Conservation (phyloP, 2,797 vertebrate genomes). For the Carcharodon carcharias region DNA sequence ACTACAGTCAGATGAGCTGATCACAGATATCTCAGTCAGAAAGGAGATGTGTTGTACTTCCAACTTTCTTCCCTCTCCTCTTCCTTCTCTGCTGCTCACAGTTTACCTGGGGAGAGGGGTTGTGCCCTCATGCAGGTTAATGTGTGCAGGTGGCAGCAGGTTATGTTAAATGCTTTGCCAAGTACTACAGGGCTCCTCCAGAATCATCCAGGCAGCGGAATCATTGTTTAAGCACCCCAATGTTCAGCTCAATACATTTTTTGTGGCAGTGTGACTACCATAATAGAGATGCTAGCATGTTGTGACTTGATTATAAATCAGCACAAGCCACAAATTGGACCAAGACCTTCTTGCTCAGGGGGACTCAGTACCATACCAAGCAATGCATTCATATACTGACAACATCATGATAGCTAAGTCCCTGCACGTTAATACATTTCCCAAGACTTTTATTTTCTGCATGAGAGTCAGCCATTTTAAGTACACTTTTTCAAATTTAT, state of each 20-base stretch:
- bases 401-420: background rate
- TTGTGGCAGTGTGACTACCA: background rate
- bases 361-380: background rate
- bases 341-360: background rate
- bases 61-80: no score
- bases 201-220: background rate
- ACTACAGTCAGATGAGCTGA: no score
- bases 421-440: background rate
- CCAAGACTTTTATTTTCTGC: background rate
- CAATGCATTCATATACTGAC: background rate
- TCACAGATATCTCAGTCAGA: no score
- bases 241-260: background rate
- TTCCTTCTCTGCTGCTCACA: no score
- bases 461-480: background rate
- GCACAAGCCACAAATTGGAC: background rate
- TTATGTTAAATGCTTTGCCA: background rate
- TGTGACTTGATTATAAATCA: background rate
- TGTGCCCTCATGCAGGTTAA: no score
- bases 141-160: background rate
- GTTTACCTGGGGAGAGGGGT: no score
- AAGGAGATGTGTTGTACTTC: no score
- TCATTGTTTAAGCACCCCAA: background rate
- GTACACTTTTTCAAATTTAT: background rate
- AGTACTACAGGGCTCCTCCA: background rate
- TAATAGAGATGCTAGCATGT: background rate